Base-by-base conservation (phyloP, 2,888 invertebrate genomes). In the Ormia ochracea region DNA sequence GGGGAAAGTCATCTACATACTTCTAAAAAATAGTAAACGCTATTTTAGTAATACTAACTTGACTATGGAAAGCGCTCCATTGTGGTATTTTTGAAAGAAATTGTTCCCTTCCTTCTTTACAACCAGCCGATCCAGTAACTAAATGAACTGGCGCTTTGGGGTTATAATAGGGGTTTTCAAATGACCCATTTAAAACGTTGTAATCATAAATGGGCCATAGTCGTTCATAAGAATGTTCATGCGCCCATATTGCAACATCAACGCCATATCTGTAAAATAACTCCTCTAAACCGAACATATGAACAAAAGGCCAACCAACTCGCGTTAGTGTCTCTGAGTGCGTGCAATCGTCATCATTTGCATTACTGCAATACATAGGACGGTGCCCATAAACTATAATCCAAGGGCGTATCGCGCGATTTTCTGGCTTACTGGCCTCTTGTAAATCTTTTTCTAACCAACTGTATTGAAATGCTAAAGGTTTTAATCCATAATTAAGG, bases 171-270 rank as follows among this genome's bases (percentile, higher is more conserved):
- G 93, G 92, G 3, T 90, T 85, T 0, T 86, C 84, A 0, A 80
- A 48, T 0, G 92, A 91, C 19, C 93, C 94, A 87, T 94, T 94
- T 86, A 92, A 93, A 0, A 93, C 94, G 86, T 91, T 91, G 84
- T 94, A 93, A 89, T 99, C 93, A 90, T 96, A 99, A 72, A 98
- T 93, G 7, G 99, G 99, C 95, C 96, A 99, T 43, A 97, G 91
- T 48, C 99, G 91, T 90, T 99, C 99, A 88, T 98, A 99, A 4
- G 96, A 96, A 90, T 99, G 99, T 89, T 99, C 98, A 89, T 99
- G 99, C 0, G 98, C 99, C 97, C 98, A 98, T 50, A 99, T 91
- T 87, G 94, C 94, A 68, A 99, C 89, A 91, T 99, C 99, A 26
- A 99, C 99, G 36, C 96, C 97, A 88, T 95, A 94, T 83, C 96